Conservation (phyloP, 2,113 vertebrate species). For the Oncorhynchus nerka region DNA sequence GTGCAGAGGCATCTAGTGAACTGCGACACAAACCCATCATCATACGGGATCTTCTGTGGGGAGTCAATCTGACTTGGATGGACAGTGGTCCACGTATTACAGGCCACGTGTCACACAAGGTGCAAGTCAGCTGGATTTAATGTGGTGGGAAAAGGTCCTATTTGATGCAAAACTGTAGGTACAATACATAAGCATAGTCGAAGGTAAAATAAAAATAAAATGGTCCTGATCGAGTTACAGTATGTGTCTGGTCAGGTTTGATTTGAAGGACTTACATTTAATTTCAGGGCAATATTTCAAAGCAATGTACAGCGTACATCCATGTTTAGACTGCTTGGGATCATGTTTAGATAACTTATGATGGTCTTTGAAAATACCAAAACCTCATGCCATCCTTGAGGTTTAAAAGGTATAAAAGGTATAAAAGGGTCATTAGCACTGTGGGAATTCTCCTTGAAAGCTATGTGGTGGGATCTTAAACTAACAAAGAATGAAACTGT, state of each 20-base stretch:
- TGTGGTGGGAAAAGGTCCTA: background rate
- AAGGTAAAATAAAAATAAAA: background rate
- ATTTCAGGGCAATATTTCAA: background rate
- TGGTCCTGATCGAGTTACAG: background rate
- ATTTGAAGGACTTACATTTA: background rate
- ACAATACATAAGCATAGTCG: background rate
- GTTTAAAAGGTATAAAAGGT: too few species aligned
- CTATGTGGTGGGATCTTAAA: too few species aligned
- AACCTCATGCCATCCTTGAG: background rate
- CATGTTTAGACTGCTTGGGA: background rate
- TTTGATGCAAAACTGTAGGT: background rate
- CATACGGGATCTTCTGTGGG: slow-evolving; percentile 5
- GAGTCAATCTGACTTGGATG: background rate
- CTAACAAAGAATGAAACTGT: too few species aligned
- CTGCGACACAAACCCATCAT: slow-evolving; percentile 18
- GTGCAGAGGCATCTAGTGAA: background rate
- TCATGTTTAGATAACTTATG: too few species aligned
- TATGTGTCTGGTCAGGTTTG: background rate
- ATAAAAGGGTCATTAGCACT: too few species aligned
- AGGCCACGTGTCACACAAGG: background rate
- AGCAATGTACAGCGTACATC: background rate
- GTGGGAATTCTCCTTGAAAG: too few species aligned
- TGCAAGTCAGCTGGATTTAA: background rate
- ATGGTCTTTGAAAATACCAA: background rate
- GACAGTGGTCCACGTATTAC: background rate